Conservation (phyloP, 2,888 invertebrate species). For the Yponomeuta plumbellus region DNA sequence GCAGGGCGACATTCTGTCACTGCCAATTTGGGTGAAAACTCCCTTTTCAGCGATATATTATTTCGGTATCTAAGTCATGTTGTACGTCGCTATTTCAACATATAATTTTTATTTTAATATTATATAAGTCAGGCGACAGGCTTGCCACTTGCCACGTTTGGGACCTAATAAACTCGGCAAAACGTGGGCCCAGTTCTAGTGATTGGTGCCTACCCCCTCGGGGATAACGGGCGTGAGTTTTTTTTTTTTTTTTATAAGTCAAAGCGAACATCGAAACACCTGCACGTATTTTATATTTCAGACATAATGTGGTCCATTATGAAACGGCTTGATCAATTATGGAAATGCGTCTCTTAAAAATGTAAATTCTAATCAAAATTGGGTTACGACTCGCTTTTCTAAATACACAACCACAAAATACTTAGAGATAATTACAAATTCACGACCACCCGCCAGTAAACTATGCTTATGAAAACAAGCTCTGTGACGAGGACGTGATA, state of each 20-base stretch:
- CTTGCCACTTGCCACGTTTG: too few relatives aligned
- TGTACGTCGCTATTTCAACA: not conserved
- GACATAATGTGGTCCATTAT: not conserved
- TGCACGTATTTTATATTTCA: not conserved
- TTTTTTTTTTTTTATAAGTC: not conserved
- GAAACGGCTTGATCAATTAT: not conserved
- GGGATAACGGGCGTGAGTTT: too few relatives aligned
- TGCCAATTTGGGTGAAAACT: conserved; percentile 2
- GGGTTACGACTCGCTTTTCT: not conserved
- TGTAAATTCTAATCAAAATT: conserved; percentile 1
- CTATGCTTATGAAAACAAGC: conserved; percentile 2
- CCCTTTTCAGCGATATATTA: conserved; percentile 1
- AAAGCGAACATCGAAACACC: not conserved
- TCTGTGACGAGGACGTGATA: not conserved
- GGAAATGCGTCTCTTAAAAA: not conserved
- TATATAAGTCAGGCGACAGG: too few relatives aligned
- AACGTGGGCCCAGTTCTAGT: too few relatives aligned
- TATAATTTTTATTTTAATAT: not conserved
- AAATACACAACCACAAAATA: not conserved
- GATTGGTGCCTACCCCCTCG: too few relatives aligned
- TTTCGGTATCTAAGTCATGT: too few relatives aligned
- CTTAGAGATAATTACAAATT: not conserved
- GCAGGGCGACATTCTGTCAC: conserved; percentile 8
- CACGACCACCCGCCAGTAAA: conserved; percentile 1
- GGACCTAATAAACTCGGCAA: too few relatives aligned